Conservation (phyloP, 92 coral and sea anemone species). For the Muricea muricata region DNA sequence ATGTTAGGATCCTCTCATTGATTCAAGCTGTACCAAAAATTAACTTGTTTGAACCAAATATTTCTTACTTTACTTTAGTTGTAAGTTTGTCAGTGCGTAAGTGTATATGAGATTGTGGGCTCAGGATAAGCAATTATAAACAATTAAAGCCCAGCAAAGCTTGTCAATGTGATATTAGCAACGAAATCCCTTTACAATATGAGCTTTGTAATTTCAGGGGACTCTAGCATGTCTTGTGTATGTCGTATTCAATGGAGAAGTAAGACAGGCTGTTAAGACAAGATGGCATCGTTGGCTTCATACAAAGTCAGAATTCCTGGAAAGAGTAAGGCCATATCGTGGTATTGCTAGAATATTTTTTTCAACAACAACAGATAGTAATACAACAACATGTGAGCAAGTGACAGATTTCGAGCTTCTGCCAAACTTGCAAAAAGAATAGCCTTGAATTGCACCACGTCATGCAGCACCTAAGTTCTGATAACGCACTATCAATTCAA, state of each 20-base stretch:
- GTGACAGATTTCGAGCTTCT: conserved; percentile 26
- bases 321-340: conserved; percentile 48
- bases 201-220: conserved; percentile 32
- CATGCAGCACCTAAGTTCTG: neutral
- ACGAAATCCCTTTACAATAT: too few species aligned
- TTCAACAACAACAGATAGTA: conserved; percentile 12
- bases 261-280: conserved; percentile 11
- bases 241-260: conserved; percentile 37
- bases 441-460: neutral
- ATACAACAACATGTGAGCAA: conserved; percentile 33
- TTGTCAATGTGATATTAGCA: too few species aligned
- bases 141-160: too few species aligned
- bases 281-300: conserved; percentile 72
- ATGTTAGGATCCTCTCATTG: too few species aligned
- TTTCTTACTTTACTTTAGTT: too few species aligned
- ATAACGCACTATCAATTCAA: neutral
- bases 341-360: conserved; percentile 31
- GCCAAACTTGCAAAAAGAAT: neutral
- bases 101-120: too few species aligned
- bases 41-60: too few species aligned
- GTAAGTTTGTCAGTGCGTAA: too few species aligned
- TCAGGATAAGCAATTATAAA: too few species aligned
- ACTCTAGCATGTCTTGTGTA: conserved; percentile 41
- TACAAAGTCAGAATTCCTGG: conserved; percentile 33
- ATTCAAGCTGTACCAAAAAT: too few species aligned